A percentile compares a stretch with the other conserved stretches of the same genome.
Evolutionary conservation across 2,888 invertebrate genomes (phyloP).

Genomic region (Lamellibrachia satsuma): DNA sequence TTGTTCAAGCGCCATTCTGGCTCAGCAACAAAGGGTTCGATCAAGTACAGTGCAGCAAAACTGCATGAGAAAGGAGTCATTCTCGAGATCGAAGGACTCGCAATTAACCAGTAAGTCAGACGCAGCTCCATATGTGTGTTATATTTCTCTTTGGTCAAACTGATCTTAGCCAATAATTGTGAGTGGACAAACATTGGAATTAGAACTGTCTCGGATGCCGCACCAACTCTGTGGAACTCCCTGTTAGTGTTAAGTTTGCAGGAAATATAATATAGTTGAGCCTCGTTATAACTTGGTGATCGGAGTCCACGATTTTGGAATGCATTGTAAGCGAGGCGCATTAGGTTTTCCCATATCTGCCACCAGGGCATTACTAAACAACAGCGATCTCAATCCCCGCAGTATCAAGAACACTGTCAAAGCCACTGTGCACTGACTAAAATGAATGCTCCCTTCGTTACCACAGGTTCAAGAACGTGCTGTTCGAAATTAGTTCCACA

Average conservation of each 20-base stretch:
- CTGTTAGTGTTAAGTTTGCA: too few relatives aligned
- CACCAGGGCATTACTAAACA: too few relatives aligned
- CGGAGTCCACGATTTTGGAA: too few relatives aligned
- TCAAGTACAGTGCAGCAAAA: constrained; percentile 77
- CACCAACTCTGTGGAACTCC: too few relatives aligned
- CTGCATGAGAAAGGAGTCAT: constrained; percentile 78
- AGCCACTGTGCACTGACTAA: not conserved
- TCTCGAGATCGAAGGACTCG: constrained; percentile 76
- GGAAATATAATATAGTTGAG: too few relatives aligned
- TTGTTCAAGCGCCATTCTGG: not conserved
- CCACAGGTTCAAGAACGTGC: constrained; percentile 75
- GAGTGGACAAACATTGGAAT: too few relatives aligned
- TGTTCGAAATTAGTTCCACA: constrained; percentile 78
- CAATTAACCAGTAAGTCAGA: constrained; percentile 70
- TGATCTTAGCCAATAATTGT: not conserved
- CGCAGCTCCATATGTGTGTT: not conserved
- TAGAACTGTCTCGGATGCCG: too few relatives aligned
- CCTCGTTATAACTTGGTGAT: too few relatives aligned
- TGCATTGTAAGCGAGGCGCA: too few relatives aligned
- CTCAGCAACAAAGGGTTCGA: constrained; percentile 39
- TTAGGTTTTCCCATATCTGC: too few relatives aligned
- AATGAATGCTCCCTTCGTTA: not conserved
- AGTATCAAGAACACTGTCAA: too few relatives aligned
- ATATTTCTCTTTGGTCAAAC: not conserved
- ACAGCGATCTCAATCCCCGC: too few relatives aligned